Conservation (phyloP, 2,888 invertebrate genomes). For the Pristionchus arcanus region DNA sequence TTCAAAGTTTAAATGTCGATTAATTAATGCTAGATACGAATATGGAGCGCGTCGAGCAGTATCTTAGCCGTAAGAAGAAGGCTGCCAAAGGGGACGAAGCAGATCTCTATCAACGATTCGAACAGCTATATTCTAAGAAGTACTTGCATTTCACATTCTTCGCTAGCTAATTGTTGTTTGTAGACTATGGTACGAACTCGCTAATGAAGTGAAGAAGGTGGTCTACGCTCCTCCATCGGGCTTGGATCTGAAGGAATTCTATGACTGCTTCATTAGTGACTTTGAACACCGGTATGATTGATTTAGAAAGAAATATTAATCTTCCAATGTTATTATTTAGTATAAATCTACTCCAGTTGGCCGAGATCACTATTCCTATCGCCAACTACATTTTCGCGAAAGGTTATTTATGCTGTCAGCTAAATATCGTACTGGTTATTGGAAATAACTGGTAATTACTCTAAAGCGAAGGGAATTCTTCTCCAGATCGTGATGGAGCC, state of each 20-base stretch:
- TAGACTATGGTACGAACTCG: constrained; percentile 78
- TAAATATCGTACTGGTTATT: not conserved
- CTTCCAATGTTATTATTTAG: constrained; percentile 79
- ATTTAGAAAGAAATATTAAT: not conserved
- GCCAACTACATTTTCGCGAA: constrained; percentile 72
- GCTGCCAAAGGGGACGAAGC: constrained; percentile 69
- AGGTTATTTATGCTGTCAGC: constrained; percentile 55
- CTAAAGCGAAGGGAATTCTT: too few relatives aligned
- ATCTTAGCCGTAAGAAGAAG: constrained; percentile 70
- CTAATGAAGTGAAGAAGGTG: constrained; percentile 63
- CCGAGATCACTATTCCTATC: constrained; percentile 87
- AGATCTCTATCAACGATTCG: constrained; percentile 73
- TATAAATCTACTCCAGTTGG: constrained; percentile 94
- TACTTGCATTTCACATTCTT: constrained; percentile 57
- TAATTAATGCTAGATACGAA: constrained; percentile 51
- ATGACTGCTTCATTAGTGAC: constrained; percentile 92
- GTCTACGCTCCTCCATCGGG: constrained; percentile 66
- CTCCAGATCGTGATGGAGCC: constrained; percentile 84
- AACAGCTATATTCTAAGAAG: constrained; percentile 74
- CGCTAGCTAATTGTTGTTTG: constrained; percentile 53
- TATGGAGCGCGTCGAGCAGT: constrained; percentile 72
- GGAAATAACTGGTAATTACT: constrained; percentile 23
- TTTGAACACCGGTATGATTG: constrained; percentile 88
- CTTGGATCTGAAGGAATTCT: constrained; percentile 83
- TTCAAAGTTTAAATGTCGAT: not conserved